Evolutionary conservation across 2,888 invertebrate genomes (phyloP), one percentile per base, ranked within the genome.

Genomic region (Allophyes oxyacanthae): DNA sequence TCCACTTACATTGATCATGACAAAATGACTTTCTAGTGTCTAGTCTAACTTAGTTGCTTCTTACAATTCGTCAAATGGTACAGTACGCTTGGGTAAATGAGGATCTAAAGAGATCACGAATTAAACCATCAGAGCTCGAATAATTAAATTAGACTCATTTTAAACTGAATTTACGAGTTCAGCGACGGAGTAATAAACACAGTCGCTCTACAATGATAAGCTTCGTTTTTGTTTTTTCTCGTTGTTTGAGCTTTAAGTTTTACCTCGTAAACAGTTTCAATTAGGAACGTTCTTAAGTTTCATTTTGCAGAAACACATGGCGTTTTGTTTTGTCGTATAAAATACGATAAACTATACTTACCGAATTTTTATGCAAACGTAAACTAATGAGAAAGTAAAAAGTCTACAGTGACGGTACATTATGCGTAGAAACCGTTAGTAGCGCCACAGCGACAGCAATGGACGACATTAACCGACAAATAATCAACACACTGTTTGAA

Each of bases 141-240:
- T 82, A 83, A 81, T 83, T 78, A 77, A 80, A 82, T 79, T 72
- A 77, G 70, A 71, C 74, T 74, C 70, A 72, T 77, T 80, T 78
- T 77, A 80, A 82, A 78, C 72, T 68, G 72, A 79, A 81, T 81
- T 79, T 78, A 81, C 75, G 73, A 76, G 65, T 69, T 60, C 68
- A 66, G 72, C 67, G 61, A 65, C 69, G 58, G 69, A 64, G 64
- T 54, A 75, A 76, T 82, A 82, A 83, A 79, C 74, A 72, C 60
- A 52, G 68, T 66, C 68, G 67, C 64, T 70, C 70, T 50, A 64
- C 74, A 77, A 80, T 75, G 72, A 78, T 78, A 77, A 77, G 64
- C 68, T 74, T 62, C 48, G 52, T 57, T 77, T 72, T 53, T 42
- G 32, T 62, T 72, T 72, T 69, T 72, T 70, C 65, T 64, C 41